Evolutionary conservation across 2,113 vertebrate species (phyloP).

Genomic region (Euleptes europaea): DNA sequence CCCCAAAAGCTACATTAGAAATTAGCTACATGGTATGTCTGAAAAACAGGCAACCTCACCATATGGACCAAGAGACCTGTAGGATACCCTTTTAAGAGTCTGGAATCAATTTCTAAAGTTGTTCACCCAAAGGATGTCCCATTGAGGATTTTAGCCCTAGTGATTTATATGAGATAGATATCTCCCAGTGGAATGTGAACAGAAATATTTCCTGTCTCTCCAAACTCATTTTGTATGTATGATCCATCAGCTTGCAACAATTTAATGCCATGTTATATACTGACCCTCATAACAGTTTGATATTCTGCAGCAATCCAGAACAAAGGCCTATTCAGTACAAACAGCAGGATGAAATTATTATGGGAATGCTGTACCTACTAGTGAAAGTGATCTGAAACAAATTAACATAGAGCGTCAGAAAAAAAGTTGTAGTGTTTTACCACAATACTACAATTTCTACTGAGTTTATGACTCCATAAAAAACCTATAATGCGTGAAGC

Average conservation of each 20-base stretch:
- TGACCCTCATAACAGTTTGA: background rate
- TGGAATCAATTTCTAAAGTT: background rate
- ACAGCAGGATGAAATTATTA: background rate
- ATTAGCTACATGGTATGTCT: background rate
- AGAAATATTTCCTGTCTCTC: background rate
- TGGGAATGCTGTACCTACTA: background rate
- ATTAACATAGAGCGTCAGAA: background rate
- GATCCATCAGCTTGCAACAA: background rate
- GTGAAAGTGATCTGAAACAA: background rate
- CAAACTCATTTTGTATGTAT: background rate
- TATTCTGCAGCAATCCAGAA: background rate
- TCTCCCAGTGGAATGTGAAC: background rate
- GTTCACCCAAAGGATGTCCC: background rate
- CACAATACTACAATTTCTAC: background rate
- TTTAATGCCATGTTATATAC: background rate
- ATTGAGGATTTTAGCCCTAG: background rate
- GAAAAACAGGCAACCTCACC: background rate
- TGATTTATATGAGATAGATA: background rate
- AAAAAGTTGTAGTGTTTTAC: background rate
- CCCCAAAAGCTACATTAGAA: background rate
- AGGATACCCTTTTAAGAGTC: background rate
- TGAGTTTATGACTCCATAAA: background rate
- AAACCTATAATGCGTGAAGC: background rate
- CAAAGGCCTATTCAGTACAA: background rate
- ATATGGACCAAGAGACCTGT: background rate